A percentile compares a stretch with the other conserved stretches of the same genome.
Conservation (phyloP, 2,113 vertebrate genomes). For the Notarius quadriscutis region DNA sequence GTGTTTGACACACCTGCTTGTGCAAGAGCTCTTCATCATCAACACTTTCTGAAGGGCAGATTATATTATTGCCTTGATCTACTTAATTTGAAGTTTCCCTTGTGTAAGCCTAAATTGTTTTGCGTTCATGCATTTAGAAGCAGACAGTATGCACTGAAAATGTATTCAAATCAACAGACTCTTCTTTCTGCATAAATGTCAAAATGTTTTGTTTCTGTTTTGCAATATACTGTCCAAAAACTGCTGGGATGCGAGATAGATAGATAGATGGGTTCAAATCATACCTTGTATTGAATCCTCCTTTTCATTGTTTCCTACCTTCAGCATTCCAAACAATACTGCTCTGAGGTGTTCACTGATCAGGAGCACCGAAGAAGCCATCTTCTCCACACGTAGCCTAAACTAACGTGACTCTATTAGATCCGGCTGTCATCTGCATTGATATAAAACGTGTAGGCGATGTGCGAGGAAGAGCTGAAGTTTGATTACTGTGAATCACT, state of each 20-base stretch:
- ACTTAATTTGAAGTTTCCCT: slow-evolving; percentile 13
- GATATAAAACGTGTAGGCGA: slow-evolving; percentile 43
- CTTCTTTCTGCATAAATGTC: not conserved
- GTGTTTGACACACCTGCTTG: slow-evolving; percentile 10
- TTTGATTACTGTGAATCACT: slow-evolving; percentile 40
- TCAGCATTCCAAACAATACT: not conserved
- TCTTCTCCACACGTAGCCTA: slow-evolving; percentile 27
- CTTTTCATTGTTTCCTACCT: not conserved
- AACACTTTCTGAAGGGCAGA: slow-evolving; percentile 28
- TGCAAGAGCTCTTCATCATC: not conserved
- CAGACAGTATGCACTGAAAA: not conserved
- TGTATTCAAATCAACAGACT: not conserved
- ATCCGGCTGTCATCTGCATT: slow-evolving; percentile 43
- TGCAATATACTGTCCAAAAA: not conserved
- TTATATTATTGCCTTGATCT: slow-evolving; percentile 6
- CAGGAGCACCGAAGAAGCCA: not conserved
- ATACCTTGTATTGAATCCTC: not conserved
- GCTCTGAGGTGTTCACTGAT: not conserved
- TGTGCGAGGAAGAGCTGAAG: slow-evolving; percentile 29
- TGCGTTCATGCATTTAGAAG: not conserved
- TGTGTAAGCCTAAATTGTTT: slow-evolving; percentile 7
- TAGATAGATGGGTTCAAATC: not conserved
- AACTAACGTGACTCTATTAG: slow-evolving; percentile 40
- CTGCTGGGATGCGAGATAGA: not conserved
- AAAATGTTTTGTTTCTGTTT: not conserved